These are phyloP conservation scores for Pelmatolapia mariae DNA, from an alignment of 2,113 vertebrate species.

Conservation along the genomic window DNA sequence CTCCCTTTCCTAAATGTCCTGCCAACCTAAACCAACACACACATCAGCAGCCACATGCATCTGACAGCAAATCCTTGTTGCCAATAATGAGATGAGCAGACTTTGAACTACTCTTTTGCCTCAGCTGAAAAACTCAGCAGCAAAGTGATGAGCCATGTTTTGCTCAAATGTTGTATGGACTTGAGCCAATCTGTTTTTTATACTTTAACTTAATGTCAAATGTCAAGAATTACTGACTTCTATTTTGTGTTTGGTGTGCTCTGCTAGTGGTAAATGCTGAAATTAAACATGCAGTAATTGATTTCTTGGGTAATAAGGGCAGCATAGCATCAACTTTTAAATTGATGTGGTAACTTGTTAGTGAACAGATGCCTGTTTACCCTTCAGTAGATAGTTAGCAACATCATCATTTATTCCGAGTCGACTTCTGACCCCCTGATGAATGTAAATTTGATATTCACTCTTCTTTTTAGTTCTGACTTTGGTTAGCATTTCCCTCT, in stretches of 20 bases:
- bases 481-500: neutral
- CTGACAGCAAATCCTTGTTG: slow-evolving; percentile 22
- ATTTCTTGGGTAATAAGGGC: neutral
- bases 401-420: neutral
- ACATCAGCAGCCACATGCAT: slow-evolving; percentile 2
- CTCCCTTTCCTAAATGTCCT: slow-evolving; percentile 35
- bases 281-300: neutral
- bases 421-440: neutral
- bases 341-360: neutral
- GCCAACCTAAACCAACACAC: slow-evolving; percentile 38
- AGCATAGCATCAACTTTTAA: neutral
- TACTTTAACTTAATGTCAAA: neutral
- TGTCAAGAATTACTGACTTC: neutral
- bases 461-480: neutral
- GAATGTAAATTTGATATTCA: neutral
- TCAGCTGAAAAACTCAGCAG: neutral
- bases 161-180: neutral
- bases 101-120: slow-evolving; percentile 30
- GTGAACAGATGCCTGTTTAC: neutral
- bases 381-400: neutral
- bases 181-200: neutral
- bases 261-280: neutral
- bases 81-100: slow-evolving; percentile 44
- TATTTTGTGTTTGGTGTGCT: neutral
- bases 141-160: neutral